Evolutionary conservation across 2,113 vertebrate species (phyloP), one percentile per base, ranked within the genome.

Genomic region (Anas platyrhynchos): DNA sequence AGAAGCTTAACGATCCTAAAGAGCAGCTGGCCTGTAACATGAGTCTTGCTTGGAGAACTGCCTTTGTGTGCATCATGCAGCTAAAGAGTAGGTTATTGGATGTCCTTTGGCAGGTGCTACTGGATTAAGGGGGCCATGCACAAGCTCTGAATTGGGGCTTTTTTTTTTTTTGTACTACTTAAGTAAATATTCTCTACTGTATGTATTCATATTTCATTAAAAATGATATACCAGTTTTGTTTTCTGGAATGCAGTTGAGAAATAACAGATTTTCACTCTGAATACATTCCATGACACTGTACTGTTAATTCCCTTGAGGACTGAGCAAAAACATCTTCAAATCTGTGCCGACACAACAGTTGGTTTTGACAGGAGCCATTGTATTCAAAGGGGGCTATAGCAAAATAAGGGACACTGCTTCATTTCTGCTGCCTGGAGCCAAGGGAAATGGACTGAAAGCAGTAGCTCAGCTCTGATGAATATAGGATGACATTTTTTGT

Each of bases 21-120:
- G 62, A 97, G 97, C 98, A 98, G 98, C 97, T 98, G 98, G 91
- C 77, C 65, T 96, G 98, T 93, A 98, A 98, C 80, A 32, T 1
- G 97, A 98, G 95, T 95, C 94, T 59, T 54, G 38, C 75, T 38
- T 81, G 73, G 79, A 34, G 73, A 62, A 54, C 29, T 95, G 63
- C 85, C 90, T 90, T 89, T 95, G 88, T 93, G 41, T 41, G 50
- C 79, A 82, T 63, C 71, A 93, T 54, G 52, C 91, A 87, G 91
- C 78, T 83, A 84, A 97, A 97, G 94, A 95, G 92, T 11, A 34
- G 96, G 97, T 95, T 97, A 98, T 98, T 97, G 88, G 97, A 86
- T 97, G 97, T 97, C 95, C 86, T 46, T 44, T 71, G 96, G 96
- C 98, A 98, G 98, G 98, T 98, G 98, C 91, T 97, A 11, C 78